Evolutionary conservation across 2,888 invertebrate genomes (phyloP).

Genomic region (Hirtodrosophila confusa): DNA sequence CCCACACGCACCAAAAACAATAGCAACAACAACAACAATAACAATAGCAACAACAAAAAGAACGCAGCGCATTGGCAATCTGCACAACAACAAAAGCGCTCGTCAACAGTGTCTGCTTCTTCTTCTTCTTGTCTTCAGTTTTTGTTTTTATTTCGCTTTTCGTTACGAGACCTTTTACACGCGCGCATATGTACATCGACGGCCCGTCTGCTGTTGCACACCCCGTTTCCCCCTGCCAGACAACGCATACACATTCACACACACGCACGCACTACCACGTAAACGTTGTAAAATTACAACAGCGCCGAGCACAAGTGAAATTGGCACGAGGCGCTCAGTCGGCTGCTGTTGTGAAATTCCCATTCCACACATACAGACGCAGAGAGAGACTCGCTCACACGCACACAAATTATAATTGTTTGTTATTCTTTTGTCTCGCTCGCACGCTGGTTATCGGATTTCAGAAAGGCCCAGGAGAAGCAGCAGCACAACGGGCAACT

Average conservation of each 20-base stretch:
- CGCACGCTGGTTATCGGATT: constrained; percentile 77
- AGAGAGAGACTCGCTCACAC: constrained; percentile 52
- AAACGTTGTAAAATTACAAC: constrained; percentile 59
- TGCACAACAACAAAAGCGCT: constrained; percentile 43
- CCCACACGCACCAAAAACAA: background rate
- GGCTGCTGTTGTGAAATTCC: constrained; percentile 72
- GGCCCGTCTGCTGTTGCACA: constrained; percentile 43
- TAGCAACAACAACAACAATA: constrained; percentile 12
- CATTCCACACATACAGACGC: constrained; percentile 52
- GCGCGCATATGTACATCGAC: constrained; percentile 50
- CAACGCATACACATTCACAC: constrained; percentile 1
- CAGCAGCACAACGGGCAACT: constrained; percentile 43
- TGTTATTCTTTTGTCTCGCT: constrained; percentile 76
- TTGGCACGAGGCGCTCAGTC: constrained; percentile 65
- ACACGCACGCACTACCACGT: constrained; percentile 4
- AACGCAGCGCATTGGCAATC: constrained; percentile 29
- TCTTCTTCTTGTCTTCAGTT: constrained; percentile 69
- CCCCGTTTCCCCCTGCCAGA: background rate
- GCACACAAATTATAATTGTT: constrained; percentile 72
- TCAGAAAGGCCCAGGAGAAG: constrained; percentile 64
- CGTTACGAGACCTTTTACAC: constrained; percentile 74
- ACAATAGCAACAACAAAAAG: constrained; percentile 25
- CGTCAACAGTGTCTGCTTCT: constrained; percentile 24
- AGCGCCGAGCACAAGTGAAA: constrained; percentile 65
- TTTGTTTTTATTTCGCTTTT: constrained; percentile 75